Conservation (phyloP, 2,797 vertebrate genomes). For the Falco biarmicus region DNA sequence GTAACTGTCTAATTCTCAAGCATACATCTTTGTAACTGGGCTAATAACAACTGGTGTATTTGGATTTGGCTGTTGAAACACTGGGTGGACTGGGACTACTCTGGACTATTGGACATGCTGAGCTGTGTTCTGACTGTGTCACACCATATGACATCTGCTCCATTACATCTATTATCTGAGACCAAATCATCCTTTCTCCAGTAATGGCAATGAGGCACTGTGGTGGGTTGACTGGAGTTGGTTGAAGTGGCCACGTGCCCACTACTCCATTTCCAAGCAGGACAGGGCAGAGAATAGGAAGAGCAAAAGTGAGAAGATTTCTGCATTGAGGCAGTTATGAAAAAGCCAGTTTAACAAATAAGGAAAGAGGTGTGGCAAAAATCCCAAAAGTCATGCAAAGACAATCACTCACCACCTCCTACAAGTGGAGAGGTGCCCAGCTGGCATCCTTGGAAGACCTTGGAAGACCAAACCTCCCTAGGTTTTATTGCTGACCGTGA, state of each 20-base stretch:
- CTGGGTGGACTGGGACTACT: neutral
- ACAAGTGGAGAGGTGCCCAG: fast-evolving
- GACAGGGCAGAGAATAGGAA: neutral
- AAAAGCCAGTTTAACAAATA: neutral
- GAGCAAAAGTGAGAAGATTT: neutral
- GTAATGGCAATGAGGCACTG: neutral
- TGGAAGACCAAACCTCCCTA: neutral
- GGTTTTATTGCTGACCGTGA: neutral
- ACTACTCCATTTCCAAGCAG: neutral
- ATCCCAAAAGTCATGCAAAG: fast-evolving
- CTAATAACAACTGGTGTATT: neutral
- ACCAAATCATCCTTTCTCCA: neutral
- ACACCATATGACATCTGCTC: neutral
- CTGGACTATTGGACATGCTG: neutral
- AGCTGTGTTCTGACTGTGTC: neutral
- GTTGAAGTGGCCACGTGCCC: fast-evolving
- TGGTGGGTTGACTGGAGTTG: neutral
- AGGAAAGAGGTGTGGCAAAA: neutral
- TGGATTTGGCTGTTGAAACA: neutral
- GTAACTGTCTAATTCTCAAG: fast-evolving
- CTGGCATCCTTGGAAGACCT: neutral
- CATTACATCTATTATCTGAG: neutral
- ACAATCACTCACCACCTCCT: neutral
- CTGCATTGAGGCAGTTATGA: fast-evolving
- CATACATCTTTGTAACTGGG: neutral